phyloP scores from a whole-genome alignment of 2,797 vertebrate species.

The Cirrhinus mrigala region DNA sequence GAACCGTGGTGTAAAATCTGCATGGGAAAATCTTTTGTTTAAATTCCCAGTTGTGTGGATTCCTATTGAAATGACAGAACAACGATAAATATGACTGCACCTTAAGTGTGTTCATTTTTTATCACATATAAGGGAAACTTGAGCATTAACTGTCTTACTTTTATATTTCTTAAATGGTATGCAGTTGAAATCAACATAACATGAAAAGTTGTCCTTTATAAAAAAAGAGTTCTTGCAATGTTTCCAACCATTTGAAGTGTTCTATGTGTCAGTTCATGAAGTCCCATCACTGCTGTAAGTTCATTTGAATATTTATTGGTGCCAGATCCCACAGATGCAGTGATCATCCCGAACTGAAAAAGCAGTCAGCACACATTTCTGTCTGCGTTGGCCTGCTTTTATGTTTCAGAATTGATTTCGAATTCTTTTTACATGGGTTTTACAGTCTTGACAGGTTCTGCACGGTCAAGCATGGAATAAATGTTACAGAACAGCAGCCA shows the following conservation, averaged over 20 bases:
- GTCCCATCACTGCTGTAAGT: background rate
- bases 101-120: too few relatives aligned
- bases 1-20: too few relatives aligned
- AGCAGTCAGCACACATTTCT: conserved; percentile 19
- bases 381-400: conserved; percentile 24
- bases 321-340: background rate
- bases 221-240: background rate
- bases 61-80: too few relatives aligned
- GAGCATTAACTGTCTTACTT: too few relatives aligned
- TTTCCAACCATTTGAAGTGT: background rate
- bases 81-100: too few relatives aligned
- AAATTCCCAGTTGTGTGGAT: too few relatives aligned
- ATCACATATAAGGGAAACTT: too few relatives aligned
- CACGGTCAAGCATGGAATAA: conserved; percentile 11
- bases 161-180: too few relatives aligned
- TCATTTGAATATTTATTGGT: background rate
- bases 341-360: background rate
- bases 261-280: background rate
- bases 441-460: conserved; percentile 25
- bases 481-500: conserved; percentile 20
- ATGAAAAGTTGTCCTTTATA: background rate
- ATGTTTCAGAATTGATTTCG: conserved; percentile 42
- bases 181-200: background rate
- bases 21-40: too few relatives aligned
- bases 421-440: conserved; percentile 29